Conservation (phyloP, 35 echinoderm and acorn worm species). For the Apostichopus californicus region DNA sequence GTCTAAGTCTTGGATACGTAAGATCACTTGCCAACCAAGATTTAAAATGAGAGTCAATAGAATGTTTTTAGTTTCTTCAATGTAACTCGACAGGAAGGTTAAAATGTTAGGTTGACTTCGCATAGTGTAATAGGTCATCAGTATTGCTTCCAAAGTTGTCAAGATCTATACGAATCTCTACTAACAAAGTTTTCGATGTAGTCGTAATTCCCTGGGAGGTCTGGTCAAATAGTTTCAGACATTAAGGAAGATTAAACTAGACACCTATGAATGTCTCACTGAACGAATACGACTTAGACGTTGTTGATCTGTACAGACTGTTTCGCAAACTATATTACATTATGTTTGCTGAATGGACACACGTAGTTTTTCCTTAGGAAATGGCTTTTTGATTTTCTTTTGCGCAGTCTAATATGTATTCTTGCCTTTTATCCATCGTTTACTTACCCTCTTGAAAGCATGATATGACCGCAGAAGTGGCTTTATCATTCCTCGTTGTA, state of each 20-base stretch:
- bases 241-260: too few relatives aligned
- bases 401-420: background rate
- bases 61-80: background rate
- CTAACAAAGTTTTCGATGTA: too few relatives aligned
- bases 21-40: background rate
- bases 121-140: too few relatives aligned
- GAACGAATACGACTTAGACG: background rate
- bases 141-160: too few relatives aligned
- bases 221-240: too few relatives aligned
- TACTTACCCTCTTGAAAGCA: conserved; percentile 11
- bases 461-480: background rate
- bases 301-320: background rate
- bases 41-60: background rate
- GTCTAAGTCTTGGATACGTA: background rate
- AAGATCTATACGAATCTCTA: too few relatives aligned
- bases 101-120: too few relatives aligned
- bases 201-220: too few relatives aligned
- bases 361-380: too few relatives aligned
- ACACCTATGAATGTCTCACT: background rate
- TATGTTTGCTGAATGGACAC: too few relatives aligned
- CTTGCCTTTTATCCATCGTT: background rate
- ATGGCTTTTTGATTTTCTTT: background rate
- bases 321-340: background rate
- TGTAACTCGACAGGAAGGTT: background rate
- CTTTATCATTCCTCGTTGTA: background rate